These are phyloP conservation scores for Erebia aethiops DNA, from an alignment of 2,888 invertebrate species.

Conservation along the genomic window DNA sequence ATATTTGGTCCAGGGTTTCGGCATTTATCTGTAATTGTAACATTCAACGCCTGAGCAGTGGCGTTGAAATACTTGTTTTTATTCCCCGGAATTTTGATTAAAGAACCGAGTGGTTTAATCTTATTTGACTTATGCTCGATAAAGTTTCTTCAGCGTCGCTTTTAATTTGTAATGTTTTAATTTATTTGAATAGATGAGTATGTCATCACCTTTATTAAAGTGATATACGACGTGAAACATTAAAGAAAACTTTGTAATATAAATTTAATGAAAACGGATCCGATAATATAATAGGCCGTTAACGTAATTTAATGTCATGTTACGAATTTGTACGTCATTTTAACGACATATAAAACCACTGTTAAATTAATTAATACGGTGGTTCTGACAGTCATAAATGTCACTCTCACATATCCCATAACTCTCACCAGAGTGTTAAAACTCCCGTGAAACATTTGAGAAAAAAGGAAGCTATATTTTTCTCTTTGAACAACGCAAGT, in stretches of 20 bases:
- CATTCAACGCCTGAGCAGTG: conserved; percentile 31
- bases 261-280: conserved; percentile 32
- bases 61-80: conserved; percentile 11
- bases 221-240: conserved; percentile 26
- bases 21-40: conserved; percentile 44
- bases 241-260: conserved; percentile 24
- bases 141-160: conserved; percentile 5
- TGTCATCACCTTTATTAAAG: conserved; percentile 15
- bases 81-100: conserved; percentile 19
- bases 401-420: conserved; percentile 70
- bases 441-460: conserved; percentile 54
- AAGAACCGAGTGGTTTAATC: conserved; percentile 12
- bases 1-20: conserved; percentile 45
- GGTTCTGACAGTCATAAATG: conserved; percentile 67
- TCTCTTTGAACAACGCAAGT: conserved; percentile 43
- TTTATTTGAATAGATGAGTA: conserved; percentile 2
- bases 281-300: conserved; percentile 54
- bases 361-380: conserved; percentile 71
- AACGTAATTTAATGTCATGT: conserved; percentile 56
- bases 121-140: conserved; percentile 2
- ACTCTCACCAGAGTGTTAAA: conserved; percentile 62
- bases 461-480: conserved; percentile 44
- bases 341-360: conserved; percentile 58
- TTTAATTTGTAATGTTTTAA: conserved; percentile 12
- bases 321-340: conserved; percentile 62